Conservation (phyloP, 2,888 invertebrate species). For the Cephalotes varians region DNA sequence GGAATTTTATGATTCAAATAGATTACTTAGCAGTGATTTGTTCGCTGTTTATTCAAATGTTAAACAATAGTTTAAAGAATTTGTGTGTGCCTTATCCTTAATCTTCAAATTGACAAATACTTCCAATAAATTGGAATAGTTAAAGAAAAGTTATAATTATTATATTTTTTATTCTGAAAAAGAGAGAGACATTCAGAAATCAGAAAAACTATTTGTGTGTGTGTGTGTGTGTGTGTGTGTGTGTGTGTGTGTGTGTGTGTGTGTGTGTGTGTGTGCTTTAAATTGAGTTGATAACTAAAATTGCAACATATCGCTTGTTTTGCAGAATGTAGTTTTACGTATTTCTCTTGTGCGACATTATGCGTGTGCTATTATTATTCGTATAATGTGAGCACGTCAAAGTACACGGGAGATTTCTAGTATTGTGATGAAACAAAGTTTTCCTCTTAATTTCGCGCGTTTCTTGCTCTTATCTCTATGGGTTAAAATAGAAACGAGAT, state of each 20-base stretch:
- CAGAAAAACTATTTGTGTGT: background rate
- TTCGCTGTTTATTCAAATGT: background rate
- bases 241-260: background rate
- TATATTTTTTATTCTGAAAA: background rate
- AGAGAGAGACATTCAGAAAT: background rate
- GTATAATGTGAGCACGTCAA: background rate
- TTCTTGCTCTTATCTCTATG: constrained; percentile 20
- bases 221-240: too few species aligned
- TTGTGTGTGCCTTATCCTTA: background rate
- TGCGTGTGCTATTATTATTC: constrained; percentile 17
- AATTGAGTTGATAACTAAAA: constrained; percentile 37
- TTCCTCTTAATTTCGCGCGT: background rate
- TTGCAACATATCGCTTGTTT: constrained; percentile 42
- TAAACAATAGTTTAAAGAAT: background rate
- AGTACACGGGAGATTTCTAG: background rate
- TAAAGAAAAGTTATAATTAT: too few species aligned
- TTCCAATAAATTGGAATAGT: background rate
- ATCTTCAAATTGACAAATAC: background rate
- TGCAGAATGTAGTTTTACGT: background rate
- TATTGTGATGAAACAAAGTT: constrained; percentile 14
- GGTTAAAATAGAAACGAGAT: constrained; percentile 4
- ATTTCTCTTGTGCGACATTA: constrained; percentile 7
- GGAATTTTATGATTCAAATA: background rate
- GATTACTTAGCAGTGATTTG: background rate
- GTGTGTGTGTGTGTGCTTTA: background rate